Conservation (phyloP, 64 coral and sea anemone genomes). For the Pachyseris speciosa region DNA sequence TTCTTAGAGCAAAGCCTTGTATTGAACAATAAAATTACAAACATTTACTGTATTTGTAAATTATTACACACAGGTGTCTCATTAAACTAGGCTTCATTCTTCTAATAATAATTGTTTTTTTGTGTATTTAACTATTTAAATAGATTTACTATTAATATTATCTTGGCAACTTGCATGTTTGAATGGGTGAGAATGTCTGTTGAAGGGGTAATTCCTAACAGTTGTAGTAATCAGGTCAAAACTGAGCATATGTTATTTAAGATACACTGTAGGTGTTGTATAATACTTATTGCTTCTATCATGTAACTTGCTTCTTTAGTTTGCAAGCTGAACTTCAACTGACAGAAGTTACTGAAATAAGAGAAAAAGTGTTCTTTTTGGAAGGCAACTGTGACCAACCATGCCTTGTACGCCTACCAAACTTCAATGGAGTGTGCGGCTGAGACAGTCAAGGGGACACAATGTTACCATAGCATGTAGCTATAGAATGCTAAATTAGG, state of each 20-base stretch:
- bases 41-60: not conserved
- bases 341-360: not conserved
- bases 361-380: constrained; percentile 41
- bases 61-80: not conserved
- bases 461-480: too few relatives aligned
- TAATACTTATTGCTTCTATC: not conserved
- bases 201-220: too few relatives aligned
- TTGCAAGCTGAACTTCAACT: constrained; percentile 32
- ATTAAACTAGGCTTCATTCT: too few relatives aligned
- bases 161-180: too few relatives aligned
- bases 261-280: too few relatives aligned
- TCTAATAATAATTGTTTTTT: too few relatives aligned
- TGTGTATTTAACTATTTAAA: too few relatives aligned
- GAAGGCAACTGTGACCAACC: constrained; percentile 19
- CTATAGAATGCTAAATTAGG: not conserved
- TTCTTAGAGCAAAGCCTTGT: constrained; percentile 16
- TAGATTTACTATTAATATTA: too few relatives aligned
- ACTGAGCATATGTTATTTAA: too few relatives aligned
- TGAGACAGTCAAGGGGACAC: not conserved
- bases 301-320: not conserved
- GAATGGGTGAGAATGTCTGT: too few relatives aligned
- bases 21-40: not conserved
- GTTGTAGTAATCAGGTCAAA: too few relatives aligned
- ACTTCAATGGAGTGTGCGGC: constrained; percentile 53
- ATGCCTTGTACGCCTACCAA: constrained; percentile 12